Percentiles rank a stretch among this genome's conserved stretches.
Conservation (phyloP, 2,113 vertebrate genomes). For the Eptesicus fuscus region DNA sequence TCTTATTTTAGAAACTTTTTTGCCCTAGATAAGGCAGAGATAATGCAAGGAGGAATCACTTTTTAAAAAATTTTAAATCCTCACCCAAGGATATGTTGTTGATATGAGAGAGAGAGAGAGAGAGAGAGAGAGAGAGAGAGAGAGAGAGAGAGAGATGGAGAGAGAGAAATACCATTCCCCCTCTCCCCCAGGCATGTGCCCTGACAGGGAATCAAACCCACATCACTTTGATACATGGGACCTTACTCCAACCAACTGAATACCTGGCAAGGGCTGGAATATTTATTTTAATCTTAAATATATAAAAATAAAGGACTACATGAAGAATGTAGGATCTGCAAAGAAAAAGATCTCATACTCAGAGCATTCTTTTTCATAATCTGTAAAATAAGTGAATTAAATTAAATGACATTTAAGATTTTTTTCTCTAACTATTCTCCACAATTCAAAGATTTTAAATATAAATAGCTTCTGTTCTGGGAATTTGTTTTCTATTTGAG, state of each 20-base stretch:
- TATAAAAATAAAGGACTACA: not conserved
- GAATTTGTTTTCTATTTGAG: constrained; percentile 42
- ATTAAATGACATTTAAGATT: constrained; percentile 46
- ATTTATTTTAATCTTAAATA: not conserved
- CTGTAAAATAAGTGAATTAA: constrained; percentile 32
- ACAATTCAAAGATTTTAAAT: constrained; percentile 48
- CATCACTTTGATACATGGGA: no score
- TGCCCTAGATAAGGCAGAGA: not conserved
- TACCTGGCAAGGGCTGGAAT: not conserved
- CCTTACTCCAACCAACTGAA: not conserved
- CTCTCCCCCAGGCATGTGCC: no score
- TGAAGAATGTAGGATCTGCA: not conserved
- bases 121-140: no score
- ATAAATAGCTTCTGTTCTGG: constrained; percentile 36
- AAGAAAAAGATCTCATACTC: constrained; percentile 3
- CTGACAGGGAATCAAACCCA: no score
- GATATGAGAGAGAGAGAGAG: no score
- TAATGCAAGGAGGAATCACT: not conserved
- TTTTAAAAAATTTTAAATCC: not conserved
- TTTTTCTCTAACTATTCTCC: constrained; percentile 38
- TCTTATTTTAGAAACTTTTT: constrained; percentile 32
- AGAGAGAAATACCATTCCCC: no score
- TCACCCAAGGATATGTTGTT: no score
- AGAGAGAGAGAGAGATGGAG: no score
- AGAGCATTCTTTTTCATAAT: not conserved